Evolutionary conservation across 2,113 vertebrate genomes (phyloP).

Genomic region (Phylloscopus trochiloides): DNA sequence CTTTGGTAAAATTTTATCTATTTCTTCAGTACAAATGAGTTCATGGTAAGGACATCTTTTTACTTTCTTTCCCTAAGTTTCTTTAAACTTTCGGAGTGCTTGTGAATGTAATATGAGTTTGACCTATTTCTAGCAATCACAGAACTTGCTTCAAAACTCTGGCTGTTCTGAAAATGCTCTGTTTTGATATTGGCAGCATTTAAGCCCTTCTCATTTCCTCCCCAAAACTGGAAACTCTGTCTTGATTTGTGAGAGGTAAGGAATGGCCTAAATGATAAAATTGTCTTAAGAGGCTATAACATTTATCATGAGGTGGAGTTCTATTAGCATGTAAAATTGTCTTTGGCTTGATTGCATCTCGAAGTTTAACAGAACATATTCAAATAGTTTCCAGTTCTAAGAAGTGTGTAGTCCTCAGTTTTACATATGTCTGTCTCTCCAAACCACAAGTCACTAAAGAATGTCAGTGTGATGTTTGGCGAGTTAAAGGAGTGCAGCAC

Average conservation of each 20-base stretch:
- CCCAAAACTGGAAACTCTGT: conserved; percentile 19
- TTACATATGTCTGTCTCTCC: neutral
- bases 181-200: conserved; percentile 13
- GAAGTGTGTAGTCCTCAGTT: conserved; percentile 29
- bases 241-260: conserved; percentile 3
- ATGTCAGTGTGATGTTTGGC: conserved; percentile 35
- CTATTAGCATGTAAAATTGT: neutral
- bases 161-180: neutral
- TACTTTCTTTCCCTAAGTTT: neutral
- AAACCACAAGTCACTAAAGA: conserved; percentile 57
- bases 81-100: neutral
- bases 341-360: conserved; percentile 46
- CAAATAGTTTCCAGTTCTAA: conserved; percentile 62
- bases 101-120: neutral
- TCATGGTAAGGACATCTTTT: neutral
- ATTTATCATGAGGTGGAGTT: neutral
- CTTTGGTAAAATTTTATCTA: neutral
- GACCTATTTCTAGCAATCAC: conserved; percentile 11
- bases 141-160: neutral
- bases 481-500: conserved; percentile 20
- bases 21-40: neutral
- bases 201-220: conserved; percentile 11
- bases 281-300: neutral
- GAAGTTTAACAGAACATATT: conserved; percentile 48
- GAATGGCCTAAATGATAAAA: conserved; percentile 22